Conservation (phyloP, 2,888 invertebrate genomes). For the Drosophila rellima region DNA sequence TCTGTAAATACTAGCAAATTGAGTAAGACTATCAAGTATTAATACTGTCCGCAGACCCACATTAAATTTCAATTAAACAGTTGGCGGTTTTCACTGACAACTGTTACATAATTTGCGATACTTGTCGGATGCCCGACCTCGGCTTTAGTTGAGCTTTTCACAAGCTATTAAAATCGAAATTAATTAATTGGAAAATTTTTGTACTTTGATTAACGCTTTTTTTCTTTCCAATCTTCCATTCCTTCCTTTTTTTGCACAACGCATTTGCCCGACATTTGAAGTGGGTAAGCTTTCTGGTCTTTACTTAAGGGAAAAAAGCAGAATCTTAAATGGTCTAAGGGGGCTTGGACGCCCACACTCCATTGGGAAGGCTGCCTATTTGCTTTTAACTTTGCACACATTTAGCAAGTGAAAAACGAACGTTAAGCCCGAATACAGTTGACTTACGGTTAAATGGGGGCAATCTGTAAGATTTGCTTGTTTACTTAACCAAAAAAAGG, state of each 20-base stretch:
- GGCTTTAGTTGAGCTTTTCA: constrained; percentile 19
- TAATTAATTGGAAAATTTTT: constrained; percentile 79
- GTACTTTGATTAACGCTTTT: constrained; percentile 40
- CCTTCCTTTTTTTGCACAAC: background rate
- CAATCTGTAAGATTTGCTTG: constrained; percentile 35
- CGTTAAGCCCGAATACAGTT: constrained; percentile 34
- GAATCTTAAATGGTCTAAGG: background rate
- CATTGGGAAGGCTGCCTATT: constrained; percentile 1
- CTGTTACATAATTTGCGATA: constrained; percentile 65
- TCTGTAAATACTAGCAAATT: background rate
- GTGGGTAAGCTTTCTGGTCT: constrained; percentile 16
- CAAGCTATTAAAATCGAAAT: constrained; percentile 69
- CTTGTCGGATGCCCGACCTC: constrained; percentile 25
- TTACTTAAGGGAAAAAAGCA: background rate
- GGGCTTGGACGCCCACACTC: background rate
- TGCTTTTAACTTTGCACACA: constrained; percentile 17
- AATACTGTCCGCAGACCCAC: constrained; percentile 1
- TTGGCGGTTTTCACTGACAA: constrained; percentile 72
- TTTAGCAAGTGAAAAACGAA: constrained; percentile 46
- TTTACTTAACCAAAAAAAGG: constrained; percentile 47
- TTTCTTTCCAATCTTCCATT: constrained; percentile 6
- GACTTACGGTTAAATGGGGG: constrained; percentile 43
- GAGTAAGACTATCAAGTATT: background rate
- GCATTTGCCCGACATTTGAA: constrained; percentile 11
- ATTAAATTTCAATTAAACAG: constrained; percentile 73